phyloP scores from a whole-genome alignment of 2,888 invertebrate genomes.

The Oscheius sp. region DNA sequence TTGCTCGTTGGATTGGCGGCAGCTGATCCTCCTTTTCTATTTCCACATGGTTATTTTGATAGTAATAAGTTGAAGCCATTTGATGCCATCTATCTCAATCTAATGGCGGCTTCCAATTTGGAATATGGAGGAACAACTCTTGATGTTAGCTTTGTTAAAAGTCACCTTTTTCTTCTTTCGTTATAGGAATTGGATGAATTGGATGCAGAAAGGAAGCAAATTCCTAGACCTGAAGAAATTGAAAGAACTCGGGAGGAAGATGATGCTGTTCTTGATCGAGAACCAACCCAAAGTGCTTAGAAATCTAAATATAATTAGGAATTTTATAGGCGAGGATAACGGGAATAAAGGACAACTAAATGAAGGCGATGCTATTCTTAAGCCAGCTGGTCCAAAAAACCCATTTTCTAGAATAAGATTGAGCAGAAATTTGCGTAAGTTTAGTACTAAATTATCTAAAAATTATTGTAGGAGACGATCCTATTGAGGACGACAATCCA shows the following conservation, averaged over 20 bases:
- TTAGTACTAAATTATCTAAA: not conserved
- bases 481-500: conserved; percentile 41
- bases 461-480: conserved; percentile 4
- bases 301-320: not conserved
- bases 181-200: conserved; percentile 48
- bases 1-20: conserved; percentile 1
- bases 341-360: not conserved
- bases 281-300: conserved; percentile 4
- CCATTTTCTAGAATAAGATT: not conserved
- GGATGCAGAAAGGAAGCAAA: conserved; percentile 40
- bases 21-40: conserved; percentile 46
- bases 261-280: conserved; percentile 36
- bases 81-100: conserved; percentile 58
- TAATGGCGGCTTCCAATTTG: conserved; percentile 56
- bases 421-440: not conserved
- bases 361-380: not conserved
- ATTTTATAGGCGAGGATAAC: conserved; percentile 2
- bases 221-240: conserved; percentile 41
- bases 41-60: conserved; percentile 61
- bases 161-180: no score
- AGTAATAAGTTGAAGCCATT: conserved; percentile 53
- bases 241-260: conserved; percentile 43
- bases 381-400: not conserved
- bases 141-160: conserved; percentile 41
- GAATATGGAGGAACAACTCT: conserved; percentile 57